Evolutionary conservation across 2,888 invertebrate species (phyloP).

Genomic region (Drosophila dives): DNA sequence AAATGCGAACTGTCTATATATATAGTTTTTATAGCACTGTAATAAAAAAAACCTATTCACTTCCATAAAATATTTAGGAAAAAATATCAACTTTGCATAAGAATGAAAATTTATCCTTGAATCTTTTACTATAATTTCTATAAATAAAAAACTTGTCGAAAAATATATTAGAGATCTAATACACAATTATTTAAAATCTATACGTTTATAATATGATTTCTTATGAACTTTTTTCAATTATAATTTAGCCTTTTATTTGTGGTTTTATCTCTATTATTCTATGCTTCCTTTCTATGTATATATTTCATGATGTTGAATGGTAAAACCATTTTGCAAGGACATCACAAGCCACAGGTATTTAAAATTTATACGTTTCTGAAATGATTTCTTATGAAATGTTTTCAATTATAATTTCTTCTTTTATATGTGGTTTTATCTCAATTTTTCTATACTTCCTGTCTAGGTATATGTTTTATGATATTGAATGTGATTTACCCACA

Average conservation of each 20-base stretch:
- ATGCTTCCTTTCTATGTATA: too few relatives aligned
- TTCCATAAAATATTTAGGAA: background rate
- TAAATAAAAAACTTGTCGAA: background rate
- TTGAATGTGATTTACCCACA: background rate
- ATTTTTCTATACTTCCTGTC: background rate
- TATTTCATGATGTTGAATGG: too few relatives aligned
- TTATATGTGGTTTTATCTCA: background rate
- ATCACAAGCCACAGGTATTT: background rate
- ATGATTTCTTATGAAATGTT: background rate
- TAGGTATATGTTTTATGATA: background rate
- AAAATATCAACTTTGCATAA: background rate
- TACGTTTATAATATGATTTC: background rate
- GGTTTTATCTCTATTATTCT: too few relatives aligned
- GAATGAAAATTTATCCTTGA: background rate
- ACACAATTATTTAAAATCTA: background rate
- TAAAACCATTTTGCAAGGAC: too few relatives aligned
- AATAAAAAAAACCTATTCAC: background rate
- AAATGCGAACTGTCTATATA: background rate
- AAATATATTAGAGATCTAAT: background rate
- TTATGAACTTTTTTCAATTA: background rate
- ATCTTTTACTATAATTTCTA: background rate
- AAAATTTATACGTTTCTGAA: background rate
- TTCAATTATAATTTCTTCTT: background rate
- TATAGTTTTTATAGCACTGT: too few relatives aligned
- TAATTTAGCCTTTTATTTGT: background rate